Base-by-base conservation (phyloP, 1,140 invertebrate genomes). In the Drosophila willistoni region DNA sequence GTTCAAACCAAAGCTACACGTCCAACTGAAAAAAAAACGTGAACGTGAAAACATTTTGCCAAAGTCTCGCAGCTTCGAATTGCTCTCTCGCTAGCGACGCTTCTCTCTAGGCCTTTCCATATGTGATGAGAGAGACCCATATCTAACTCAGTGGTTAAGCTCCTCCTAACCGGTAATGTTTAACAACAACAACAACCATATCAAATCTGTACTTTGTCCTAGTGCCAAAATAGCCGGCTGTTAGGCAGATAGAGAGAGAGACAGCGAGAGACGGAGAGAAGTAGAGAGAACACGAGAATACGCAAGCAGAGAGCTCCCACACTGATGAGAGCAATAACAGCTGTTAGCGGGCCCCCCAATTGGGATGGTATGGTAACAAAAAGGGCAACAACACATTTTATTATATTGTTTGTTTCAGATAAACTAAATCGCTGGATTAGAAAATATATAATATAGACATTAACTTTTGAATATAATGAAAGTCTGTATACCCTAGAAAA, bases 1-100 rank as follows among this genome's bases (percentile, higher is more conserved):
- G 71, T 73, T 74, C 79, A 74, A 79, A 77, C 69, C 82, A 83
- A 86, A 82, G 82, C 76, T 89, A 63, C 75, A 86, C 76, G 77
- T 80, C 73, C 79, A 79, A 86, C 84, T 86, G 80, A 79, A 69
- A 39, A 39, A 86, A 74, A 86, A n/a, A n/a, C n/a, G n/a, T n/a
- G n/a, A n/a, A 87, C 83, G 82, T 69, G 77, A 19, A 83, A 79
- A 78, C 61, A 72, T 64, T 85, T 81, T 51, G 78, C 79, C 76
- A 61, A 19, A 57, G 55, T 68, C 73, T 76, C 72, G 75, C 44
- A 47, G 71, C n/a, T 73, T 36, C 61, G 62, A 69, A 59, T 19
- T 33, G 10, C 42, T 66, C 39, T 51, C 62, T 56, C 0, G 29
- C 5, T 29, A 29, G 6, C 29, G 29, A 29, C 29, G 29, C 29